These are phyloP conservation scores for Epirrita christyi DNA, from an alignment of 2,888 invertebrate genomes.

Conservation along the genomic window DNA sequence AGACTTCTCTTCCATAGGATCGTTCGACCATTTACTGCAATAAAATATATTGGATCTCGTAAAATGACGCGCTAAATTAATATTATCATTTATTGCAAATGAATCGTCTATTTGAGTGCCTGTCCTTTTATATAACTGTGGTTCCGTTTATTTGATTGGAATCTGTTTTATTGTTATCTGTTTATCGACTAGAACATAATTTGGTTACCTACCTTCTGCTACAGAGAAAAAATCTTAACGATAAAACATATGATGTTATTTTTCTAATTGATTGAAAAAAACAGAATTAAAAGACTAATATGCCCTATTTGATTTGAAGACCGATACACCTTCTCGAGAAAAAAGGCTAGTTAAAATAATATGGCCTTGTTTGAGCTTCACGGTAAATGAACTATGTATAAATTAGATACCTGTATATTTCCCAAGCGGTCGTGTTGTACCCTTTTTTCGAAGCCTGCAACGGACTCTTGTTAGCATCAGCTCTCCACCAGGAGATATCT, in stretches of 20 bases:
- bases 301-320: not conserved
- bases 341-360: slow-evolving; percentile 1
- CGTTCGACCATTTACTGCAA: slow-evolving; percentile 51
- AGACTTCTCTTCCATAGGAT: slow-evolving; percentile 30
- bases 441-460: slow-evolving; percentile 42
- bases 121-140: slow-evolving; percentile 19
- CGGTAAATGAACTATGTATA: slow-evolving; percentile 21
- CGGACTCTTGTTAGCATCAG: slow-evolving; percentile 48
- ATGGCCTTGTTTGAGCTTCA: slow-evolving; percentile 1
- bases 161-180: slow-evolving; percentile 3
- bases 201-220: no score
- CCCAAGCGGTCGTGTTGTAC: slow-evolving; percentile 44
- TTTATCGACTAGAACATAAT: not conserved
- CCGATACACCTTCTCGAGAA: no score
- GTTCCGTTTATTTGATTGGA: slow-evolving; percentile 10
- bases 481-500: slow-evolving; percentile 65
- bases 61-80: slow-evolving; percentile 18
- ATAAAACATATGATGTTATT: no score
- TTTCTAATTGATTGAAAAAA: no score
- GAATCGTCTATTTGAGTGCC: slow-evolving; percentile 20
- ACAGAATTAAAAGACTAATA: not conserved
- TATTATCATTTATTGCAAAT: slow-evolving; percentile 15
- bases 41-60: slow-evolving; percentile 18
- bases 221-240: no score
- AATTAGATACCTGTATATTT: slow-evolving; percentile 63